These are phyloP conservation scores for Notothenia coriiceps DNA, from an alignment of 2,113 vertebrate genomes.

Conservation along the genomic window DNA sequence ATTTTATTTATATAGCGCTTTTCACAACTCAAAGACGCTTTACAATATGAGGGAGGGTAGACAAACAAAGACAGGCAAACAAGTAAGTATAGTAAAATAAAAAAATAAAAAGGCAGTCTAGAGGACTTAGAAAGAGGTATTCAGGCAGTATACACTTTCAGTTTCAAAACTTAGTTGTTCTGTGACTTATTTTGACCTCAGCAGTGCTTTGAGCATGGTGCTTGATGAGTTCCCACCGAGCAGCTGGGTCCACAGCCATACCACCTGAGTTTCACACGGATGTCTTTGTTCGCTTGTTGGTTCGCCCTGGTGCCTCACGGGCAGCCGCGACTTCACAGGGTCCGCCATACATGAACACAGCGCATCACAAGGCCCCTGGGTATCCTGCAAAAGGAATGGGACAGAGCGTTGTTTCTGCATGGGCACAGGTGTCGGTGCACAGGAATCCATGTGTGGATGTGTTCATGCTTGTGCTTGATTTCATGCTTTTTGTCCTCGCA, in stretches of 20 bases:
- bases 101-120: no score
- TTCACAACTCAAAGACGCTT: no score
- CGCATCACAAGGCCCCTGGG: slow-evolving; percentile 45
- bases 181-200: slow-evolving; percentile 40
- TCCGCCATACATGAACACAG: slow-evolving; percentile 22
- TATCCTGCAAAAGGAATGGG: slow-evolving; percentile 20
- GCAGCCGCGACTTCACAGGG: slow-evolving; percentile 47
- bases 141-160: background rate
- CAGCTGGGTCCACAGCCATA: slow-evolving; percentile 66
- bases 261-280: slow-evolving; percentile 78
- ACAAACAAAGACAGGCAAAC: no score
- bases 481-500: slow-evolving; percentile 15
- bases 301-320: slow-evolving; percentile 50
- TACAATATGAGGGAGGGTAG: no score
- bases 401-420: slow-evolving; percentile 22
- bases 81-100: no score
- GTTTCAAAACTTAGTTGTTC: slow-evolving; percentile 7
- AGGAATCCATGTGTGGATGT: slow-evolving; percentile 39
- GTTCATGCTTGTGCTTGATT: slow-evolving; percentile 32
- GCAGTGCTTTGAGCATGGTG: slow-evolving; percentile 45
- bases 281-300: slow-evolving; percentile 40
- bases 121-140: background rate
- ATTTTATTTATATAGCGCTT: no score
- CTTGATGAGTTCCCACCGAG: slow-evolving; percentile 50
- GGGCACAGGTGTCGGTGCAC: slow-evolving; percentile 52